Evolutionary conservation across 2,888 invertebrate species (phyloP).

Genomic region (Diarsia dahlii): DNA sequence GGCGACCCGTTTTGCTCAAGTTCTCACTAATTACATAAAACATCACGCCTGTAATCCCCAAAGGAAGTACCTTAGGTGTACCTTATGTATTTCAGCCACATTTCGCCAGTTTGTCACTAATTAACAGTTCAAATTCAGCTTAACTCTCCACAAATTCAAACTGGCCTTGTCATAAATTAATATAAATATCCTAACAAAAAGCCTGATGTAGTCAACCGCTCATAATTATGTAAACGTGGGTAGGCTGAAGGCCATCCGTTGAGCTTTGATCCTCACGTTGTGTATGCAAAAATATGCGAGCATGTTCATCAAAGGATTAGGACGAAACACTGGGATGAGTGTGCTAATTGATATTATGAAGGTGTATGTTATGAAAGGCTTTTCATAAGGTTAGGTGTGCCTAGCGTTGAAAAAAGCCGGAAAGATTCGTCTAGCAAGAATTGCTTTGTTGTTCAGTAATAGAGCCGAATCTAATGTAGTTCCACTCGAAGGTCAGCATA

Average conservation of each 20-base stretch:
- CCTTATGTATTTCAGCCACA: no score
- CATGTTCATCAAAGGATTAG: constrained; percentile 30
- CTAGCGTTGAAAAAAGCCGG: no score
- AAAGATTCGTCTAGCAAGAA: background rate
- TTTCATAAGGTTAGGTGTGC: background rate
- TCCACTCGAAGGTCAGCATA: no score
- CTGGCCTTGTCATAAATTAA: constrained; percentile 9
- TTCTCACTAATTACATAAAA: no score
- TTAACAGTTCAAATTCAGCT: background rate
- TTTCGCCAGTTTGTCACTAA: no score
- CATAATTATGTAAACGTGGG: constrained; percentile 32
- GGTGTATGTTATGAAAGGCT: background rate
- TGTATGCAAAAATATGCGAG: constrained; percentile 49
- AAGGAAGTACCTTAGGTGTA: no score
- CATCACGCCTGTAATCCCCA: no score
- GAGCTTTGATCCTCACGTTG: constrained; percentile 39
- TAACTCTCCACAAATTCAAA: no score
- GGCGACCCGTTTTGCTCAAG: background rate
- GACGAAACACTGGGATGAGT: background rate
- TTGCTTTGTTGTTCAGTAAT: background rate
- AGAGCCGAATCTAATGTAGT: background rate
- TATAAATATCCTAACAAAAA: constrained; percentile 12
- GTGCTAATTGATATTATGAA: constrained; percentile 29
- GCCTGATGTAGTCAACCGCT: constrained; percentile 9
- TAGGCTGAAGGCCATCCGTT: constrained; percentile 16